Percentiles rank a stretch among this genome's conserved stretches.
Evolutionary conservation across 2,888 invertebrate genomes (phyloP).

Genomic region (Hipparchia sbordonii): DNA sequence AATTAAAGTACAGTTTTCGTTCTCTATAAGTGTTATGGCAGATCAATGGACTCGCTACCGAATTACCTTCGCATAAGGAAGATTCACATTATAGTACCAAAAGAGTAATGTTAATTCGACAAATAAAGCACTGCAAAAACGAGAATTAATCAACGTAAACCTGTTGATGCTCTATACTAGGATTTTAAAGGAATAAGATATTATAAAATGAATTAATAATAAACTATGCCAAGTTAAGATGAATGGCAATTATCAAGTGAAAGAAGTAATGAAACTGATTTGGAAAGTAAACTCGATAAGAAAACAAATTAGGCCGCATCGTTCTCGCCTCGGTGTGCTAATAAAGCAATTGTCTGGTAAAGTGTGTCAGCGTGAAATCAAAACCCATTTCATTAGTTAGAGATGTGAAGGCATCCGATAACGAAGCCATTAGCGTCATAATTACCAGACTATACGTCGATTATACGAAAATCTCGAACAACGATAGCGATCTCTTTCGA

Average conservation of each 20-base stretch:
- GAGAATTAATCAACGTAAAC: not conserved
- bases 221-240: not conserved
- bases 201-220: too few relatives aligned
- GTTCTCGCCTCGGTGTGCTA: conserved; percentile 21
- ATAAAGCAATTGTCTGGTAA: conserved; percentile 36
- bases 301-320: conserved; percentile 22
- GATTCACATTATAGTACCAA: conserved; percentile 13
- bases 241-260: not conserved
- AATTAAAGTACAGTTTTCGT: conserved; percentile 24
- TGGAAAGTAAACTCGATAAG: conserved; percentile 17
- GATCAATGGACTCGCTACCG: conserved; percentile 35
- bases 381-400: conserved; percentile 60
- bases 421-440: conserved; percentile 68
- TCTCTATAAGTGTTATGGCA: conserved; percentile 18
- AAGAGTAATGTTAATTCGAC: conserved; percentile 5
- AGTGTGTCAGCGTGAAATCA: conserved; percentile 37
- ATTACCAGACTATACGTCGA: conserved; percentile 50
- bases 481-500: conserved; percentile 18
- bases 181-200: too few relatives aligned
- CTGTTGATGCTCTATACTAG: not conserved
- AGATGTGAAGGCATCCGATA: conserved; percentile 68
- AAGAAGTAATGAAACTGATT: conserved; percentile 1
- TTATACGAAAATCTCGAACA: conserved; percentile 32
- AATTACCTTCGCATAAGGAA: conserved; percentile 33
- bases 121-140: conserved; percentile 2